A percentile compares a stretch with the other conserved stretches of the same genome.
phyloP scores from a whole-genome alignment of 1,140 invertebrate genomes.

The Aradophagus sp. region DNA sequence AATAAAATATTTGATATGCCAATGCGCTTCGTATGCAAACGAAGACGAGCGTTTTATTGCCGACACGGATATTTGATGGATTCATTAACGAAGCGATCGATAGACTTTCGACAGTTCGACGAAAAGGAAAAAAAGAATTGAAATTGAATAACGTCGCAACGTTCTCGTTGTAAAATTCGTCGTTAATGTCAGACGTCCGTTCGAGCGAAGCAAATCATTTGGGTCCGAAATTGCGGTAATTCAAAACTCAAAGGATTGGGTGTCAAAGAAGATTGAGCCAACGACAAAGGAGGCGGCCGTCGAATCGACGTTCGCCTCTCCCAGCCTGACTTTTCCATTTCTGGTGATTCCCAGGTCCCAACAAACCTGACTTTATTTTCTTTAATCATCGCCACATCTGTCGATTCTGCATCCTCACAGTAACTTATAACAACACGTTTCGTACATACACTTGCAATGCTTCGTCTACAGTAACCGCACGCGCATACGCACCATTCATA shows the following conservation, averaged over 20 bases:
- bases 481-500: slow-evolving; percentile 41
- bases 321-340: neutral
- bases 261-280: too few species aligned
- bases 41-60: neutral
- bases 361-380: slow-evolving; percentile 51
- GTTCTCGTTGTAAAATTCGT: neutral
- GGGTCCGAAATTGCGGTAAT: too few species aligned
- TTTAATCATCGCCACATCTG: slow-evolving; percentile 65
- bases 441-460: slow-evolving; percentile 50
- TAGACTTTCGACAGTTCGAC: neutral
- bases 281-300: too few species aligned
- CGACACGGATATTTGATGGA: neutral
- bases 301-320: neutral
- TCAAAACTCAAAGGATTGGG: too few species aligned
- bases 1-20: slow-evolving; percentile 2
- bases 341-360: slow-evolving; percentile 50
- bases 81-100: slow-evolving; percentile 2
- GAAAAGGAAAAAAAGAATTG: neutral
- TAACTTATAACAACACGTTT: slow-evolving; percentile 67
- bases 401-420: slow-evolving; percentile 62
- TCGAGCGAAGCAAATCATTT: too few species aligned
- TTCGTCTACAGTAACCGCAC: slow-evolving; percentile 49
- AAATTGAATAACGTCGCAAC: neutral
- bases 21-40: slow-evolving; percentile 3
- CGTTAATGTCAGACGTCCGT: too few species aligned